phyloP scores from a whole-genome alignment of 2,888 invertebrate genomes.

The Calameuta filiformis region DNA sequence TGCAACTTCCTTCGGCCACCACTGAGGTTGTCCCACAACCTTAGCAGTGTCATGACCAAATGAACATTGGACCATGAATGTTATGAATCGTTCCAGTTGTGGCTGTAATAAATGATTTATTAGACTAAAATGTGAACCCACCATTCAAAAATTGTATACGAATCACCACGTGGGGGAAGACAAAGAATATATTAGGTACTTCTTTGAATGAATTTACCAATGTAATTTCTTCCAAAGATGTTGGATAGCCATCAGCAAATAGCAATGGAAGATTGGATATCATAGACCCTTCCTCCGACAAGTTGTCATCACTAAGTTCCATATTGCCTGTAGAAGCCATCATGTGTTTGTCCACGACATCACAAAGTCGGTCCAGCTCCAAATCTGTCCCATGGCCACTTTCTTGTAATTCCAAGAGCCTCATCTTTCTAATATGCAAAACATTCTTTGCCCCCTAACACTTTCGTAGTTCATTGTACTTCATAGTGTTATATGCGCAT shows the following conservation, averaged over 20 bases:
- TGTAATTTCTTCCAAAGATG: constrained; percentile 73
- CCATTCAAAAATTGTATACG: not conserved
- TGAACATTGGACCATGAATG: constrained; percentile 82
- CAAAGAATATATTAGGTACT: not conserved
- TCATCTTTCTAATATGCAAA: constrained; percentile 50
- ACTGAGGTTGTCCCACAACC: constrained; percentile 72
- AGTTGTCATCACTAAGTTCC: constrained; percentile 40
- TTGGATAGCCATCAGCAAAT: constrained; percentile 78
- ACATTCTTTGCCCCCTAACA: constrained; percentile 19
- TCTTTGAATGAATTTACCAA: constrained; percentile 51
- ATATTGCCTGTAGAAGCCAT: constrained; percentile 52
- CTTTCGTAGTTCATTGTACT: not conserved
- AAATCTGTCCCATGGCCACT: constrained; percentile 53
- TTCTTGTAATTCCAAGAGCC: constrained; percentile 56
- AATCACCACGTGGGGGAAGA: not conserved
- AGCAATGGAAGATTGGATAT: constrained; percentile 80
- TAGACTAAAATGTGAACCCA: constrained; percentile 1
- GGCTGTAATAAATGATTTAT: constrained; percentile 36
- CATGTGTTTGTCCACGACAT: constrained; percentile 48
- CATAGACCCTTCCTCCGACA: constrained; percentile 66
- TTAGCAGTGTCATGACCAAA: constrained; percentile 74
- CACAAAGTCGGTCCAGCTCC: constrained; percentile 48
- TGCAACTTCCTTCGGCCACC: constrained; percentile 77
- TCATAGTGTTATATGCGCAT: not conserved
- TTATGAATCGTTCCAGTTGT: constrained; percentile 77